Evolutionary conservation across 2,797 vertebrate species (phyloP).

Genomic region (Neosalanx taihuensis): DNA sequence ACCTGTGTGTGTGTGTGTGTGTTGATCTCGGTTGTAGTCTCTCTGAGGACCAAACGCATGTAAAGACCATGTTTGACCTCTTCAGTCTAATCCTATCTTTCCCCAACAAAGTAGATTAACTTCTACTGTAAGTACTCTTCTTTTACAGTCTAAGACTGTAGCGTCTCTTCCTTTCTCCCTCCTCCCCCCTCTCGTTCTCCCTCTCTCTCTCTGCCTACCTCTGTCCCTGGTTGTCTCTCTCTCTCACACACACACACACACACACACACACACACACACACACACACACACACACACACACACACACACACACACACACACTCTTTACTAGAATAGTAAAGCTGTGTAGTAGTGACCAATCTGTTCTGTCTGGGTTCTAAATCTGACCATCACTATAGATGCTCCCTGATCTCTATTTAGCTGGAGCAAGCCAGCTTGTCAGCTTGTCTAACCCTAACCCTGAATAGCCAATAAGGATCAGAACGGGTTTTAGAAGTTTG

Average conservation of each 20-base stretch:
- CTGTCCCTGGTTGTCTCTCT: not conserved
- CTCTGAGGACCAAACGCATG: not conserved
- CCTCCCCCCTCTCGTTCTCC: not conserved
- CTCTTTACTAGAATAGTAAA: too few species aligned
- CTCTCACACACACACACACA: not conserved
- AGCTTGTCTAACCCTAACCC: too few species aligned
- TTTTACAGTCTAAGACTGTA: too few species aligned
- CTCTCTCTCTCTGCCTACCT: not conserved
- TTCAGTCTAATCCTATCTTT: not conserved
- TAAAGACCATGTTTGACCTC: not conserved
- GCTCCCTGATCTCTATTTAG: too few species aligned
- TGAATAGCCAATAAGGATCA: too few species aligned
- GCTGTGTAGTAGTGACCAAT: too few species aligned
- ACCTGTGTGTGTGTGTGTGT: not conserved
- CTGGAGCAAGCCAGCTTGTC: too few species aligned
- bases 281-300: not conserved
- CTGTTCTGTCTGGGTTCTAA: too few species aligned
- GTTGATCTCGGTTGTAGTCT: not conserved
- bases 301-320: not conserved
- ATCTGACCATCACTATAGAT: too few species aligned
- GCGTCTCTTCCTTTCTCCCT: not conserved
- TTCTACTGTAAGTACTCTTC: not conserved
- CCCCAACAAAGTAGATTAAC: not conserved
- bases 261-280: not conserved
- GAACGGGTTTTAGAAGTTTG: too few species aligned